These are phyloP conservation scores for Eubucco bourcierii DNA, from an alignment of 2,113 vertebrate genomes.

Conservation along the genomic window DNA sequence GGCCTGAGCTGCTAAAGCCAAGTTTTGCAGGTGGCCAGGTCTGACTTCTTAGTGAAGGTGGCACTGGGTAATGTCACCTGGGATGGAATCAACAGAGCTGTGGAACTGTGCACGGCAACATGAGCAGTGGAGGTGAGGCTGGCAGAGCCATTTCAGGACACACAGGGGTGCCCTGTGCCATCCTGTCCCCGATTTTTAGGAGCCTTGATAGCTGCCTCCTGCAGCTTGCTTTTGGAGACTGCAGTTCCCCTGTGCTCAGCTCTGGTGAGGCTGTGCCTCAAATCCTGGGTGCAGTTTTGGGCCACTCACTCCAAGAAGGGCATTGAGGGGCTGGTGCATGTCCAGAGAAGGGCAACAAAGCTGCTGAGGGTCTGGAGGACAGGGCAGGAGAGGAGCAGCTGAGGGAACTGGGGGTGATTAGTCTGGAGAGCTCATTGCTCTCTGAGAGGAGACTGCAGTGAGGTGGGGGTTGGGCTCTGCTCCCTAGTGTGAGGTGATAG, in stretches of 20 bases:
- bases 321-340: too few relatives aligned
- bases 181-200: rapidly evolving
- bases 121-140: neutral
- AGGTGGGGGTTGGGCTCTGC: too few relatives aligned
- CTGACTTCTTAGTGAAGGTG: neutral
- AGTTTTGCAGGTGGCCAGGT: neutral
- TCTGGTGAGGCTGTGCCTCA: too few relatives aligned
- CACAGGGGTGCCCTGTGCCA: rapidly evolving
- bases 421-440: too few relatives aligned
- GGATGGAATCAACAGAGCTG: rapidly evolving
- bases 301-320: too few relatives aligned
- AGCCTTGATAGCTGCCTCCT: rapidly evolving
- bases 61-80: rapidly evolving
- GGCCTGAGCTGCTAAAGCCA: neutral
- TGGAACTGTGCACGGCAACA: rapidly evolving
- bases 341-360: too few relatives aligned
- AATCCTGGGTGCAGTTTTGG: too few relatives aligned
- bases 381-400: too few relatives aligned
- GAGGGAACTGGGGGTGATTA: too few relatives aligned
- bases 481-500: too few relatives aligned
- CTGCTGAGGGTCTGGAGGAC: too few relatives aligned
- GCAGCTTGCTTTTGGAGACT: neutral
- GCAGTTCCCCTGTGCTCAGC: neutral
- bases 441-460: too few relatives aligned
- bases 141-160: rapidly evolving